Conservation (phyloP, 2,113 vertebrate species). For the Calonectris borealis region DNA sequence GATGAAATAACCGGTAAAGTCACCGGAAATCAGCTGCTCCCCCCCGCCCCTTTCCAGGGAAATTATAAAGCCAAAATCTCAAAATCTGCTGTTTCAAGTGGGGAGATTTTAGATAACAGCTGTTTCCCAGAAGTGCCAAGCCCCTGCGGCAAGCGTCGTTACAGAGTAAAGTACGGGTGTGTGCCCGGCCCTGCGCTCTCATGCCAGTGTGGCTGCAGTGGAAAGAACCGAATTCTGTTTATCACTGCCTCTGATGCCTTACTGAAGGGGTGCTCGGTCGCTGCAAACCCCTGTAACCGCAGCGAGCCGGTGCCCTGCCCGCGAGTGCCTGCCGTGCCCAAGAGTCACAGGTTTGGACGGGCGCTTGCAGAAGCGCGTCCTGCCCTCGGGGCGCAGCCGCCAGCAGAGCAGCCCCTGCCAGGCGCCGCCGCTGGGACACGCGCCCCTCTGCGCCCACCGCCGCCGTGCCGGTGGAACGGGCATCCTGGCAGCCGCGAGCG, state of each 20-base stretch:
- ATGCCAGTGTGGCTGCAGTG: fast-evolving
- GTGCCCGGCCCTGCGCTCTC: not conserved
- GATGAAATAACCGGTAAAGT: not conserved
- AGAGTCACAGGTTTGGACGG: fast-evolving
- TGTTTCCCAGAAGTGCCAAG: not conserved
- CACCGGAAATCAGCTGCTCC: not conserved
- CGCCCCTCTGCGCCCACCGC: not conserved
- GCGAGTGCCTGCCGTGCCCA: fast-evolving
- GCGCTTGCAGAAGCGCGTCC: not conserved
- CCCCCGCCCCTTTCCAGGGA: not conserved
- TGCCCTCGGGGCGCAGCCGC: not conserved
- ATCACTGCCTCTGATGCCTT: fast-evolving
- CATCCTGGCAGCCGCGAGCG: not conserved
- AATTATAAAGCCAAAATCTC: not conserved
- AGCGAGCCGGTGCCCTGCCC: fast-evolving
- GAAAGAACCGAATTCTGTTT: not conserved
- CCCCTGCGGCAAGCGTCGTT: not conserved
- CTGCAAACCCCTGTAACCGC: not conserved
- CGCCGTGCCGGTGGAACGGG: not conserved
- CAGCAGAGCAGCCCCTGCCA: fast-evolving
- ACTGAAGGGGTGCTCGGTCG: fast-evolving
- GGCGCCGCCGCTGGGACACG: not conserved
- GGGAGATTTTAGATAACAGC: not conserved
- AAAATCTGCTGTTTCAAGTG: not conserved
- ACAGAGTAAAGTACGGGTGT: too few species aligned